Conservation (phyloP, 2,113 vertebrate genomes). For the Lophura nycthemera region DNA sequence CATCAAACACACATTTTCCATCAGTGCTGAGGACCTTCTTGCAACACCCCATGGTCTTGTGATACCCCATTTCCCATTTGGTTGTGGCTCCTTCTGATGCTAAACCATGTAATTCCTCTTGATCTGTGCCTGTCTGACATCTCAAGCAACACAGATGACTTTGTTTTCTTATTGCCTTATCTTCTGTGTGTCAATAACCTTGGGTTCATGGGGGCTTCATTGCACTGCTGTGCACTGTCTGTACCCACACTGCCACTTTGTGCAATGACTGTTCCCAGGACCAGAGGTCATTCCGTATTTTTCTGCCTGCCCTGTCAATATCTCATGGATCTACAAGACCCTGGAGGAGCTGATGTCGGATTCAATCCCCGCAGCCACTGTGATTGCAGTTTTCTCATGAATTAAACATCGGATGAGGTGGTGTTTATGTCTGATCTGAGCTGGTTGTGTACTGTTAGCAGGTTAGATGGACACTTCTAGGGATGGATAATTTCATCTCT, state of each 20-base stretch:
- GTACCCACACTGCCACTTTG: too few relatives aligned
- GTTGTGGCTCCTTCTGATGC: not conserved
- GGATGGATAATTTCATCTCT: not conserved
- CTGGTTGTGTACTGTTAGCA: not conserved
- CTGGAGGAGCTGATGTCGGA: not conserved
- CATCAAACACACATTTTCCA: not conserved
- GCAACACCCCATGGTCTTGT: rapidly evolving
- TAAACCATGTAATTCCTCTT: not conserved
- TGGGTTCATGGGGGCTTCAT: not conserved
- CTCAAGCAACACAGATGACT: not conserved
- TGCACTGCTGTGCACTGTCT: not conserved
- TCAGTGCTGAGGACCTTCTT: not conserved
- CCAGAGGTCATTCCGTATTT: not conserved
- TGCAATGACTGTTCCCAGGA: not conserved
- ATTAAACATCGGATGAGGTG: not conserved
- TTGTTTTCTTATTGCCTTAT: not conserved
- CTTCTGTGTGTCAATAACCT: not conserved
- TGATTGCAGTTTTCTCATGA: not conserved
- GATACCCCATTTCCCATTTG: not conserved
- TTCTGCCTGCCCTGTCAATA: not conserved
- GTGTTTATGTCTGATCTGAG: not conserved
- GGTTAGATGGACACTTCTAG: not conserved
- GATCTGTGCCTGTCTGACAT: not conserved
- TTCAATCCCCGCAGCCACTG: not conserved
- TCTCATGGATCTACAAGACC: not conserved